These are phyloP conservation scores for Syngnathus floridae DNA, from an alignment of 2,113 vertebrate species.

Conservation along the genomic window DNA sequence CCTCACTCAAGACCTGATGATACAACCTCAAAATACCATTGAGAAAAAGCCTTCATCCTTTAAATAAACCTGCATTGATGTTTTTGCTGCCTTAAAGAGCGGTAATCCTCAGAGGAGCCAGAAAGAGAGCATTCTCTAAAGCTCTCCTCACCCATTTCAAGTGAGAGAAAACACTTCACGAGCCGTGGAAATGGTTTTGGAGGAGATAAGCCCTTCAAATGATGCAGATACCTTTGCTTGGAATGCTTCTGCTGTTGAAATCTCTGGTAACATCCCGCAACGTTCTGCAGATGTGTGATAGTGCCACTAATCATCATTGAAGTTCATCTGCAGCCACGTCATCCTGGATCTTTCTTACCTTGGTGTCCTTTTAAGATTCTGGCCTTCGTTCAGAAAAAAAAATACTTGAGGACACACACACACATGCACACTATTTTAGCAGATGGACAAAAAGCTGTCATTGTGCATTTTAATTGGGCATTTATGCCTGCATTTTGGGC, in stretches of 20 bases:
- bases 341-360: slow-evolving; percentile 30
- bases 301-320: slow-evolving; percentile 27
- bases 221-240: slow-evolving; percentile 35
- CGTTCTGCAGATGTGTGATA: slow-evolving; percentile 27
- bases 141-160: slow-evolving; percentile 62
- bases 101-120: slow-evolving; percentile 57
- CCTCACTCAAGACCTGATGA: slow-evolving; percentile 66
- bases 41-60: slow-evolving; percentile 71
- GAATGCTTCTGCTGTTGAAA: slow-evolving; percentile 17
- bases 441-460: slow-evolving; percentile 97
- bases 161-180: slow-evolving; percentile 47
- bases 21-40: slow-evolving; percentile 65
- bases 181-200: slow-evolving; percentile 28
- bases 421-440: slow-evolving; percentile 69
- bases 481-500: slow-evolving; percentile 92
- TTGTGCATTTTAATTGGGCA: slow-evolving; percentile 91
- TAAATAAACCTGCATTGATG: slow-evolving; percentile 71
- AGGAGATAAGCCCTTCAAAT: slow-evolving; percentile 42
- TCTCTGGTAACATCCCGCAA: slow-evolving; percentile 18
- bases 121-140: slow-evolving; percentile 57
- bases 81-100: slow-evolving; percentile 67
- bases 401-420: slow-evolving; percentile 27
- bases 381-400: slow-evolving; percentile 40
- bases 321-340: slow-evolving; percentile 33
- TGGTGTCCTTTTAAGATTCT: slow-evolving; percentile 31